Evolutionary conservation across 92 coral and sea anemone genomes (phyloP).

Genomic region (Epizoanthus fatuus): DNA sequence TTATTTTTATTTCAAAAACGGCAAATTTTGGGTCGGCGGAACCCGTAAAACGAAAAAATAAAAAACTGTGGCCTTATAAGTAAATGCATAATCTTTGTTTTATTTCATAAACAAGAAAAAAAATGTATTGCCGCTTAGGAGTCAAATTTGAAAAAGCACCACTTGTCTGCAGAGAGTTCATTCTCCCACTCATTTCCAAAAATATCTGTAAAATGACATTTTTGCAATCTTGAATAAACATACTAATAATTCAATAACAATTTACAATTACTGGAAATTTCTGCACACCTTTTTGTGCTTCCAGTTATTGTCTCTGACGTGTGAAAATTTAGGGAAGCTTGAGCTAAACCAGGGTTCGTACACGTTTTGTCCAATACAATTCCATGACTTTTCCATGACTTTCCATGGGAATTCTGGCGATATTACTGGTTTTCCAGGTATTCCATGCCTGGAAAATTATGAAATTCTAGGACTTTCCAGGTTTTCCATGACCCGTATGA

Average conservation of each 20-base stretch:
- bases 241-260: not conserved
- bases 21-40: no score
- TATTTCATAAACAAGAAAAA: not conserved
- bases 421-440: no score
- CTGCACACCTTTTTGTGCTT: not conserved
- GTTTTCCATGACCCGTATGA: no score
- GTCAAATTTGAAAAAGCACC: not conserved
- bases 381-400: constrained; percentile 5
- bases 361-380: not conserved
- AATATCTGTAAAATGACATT: not conserved
- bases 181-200: no score
- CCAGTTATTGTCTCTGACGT: not conserved
- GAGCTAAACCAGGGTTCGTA: not conserved
- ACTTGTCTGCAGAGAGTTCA: not conserved
- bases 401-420: not conserved
- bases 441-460: no score
- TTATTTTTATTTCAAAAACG: no score
- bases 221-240: not conserved
- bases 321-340: not conserved
- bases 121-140: not conserved
- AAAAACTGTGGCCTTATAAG: no score
- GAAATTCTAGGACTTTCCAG: no score
- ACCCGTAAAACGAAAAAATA: no score
- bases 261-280: not conserved
- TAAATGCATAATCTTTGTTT: no score